Base-by-base conservation (phyloP, 2,888 invertebrate species). In the Mamestra brassicae region DNA sequence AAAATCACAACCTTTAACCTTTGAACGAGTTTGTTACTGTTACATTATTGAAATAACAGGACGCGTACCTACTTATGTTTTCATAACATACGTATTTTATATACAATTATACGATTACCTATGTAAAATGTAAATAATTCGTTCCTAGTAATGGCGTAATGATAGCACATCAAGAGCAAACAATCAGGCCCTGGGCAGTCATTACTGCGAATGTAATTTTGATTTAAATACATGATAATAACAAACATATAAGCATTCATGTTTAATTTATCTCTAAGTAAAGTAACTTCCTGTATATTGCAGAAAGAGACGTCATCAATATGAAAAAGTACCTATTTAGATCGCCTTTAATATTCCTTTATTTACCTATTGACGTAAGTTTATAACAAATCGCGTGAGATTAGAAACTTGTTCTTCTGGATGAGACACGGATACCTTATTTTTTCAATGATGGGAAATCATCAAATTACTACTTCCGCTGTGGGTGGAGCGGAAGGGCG, bases 211-310 rank as follows among this genome's bases (percentile, higher is more conserved):
- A 34, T 68, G 45, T 8, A 60, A 47, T 36, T 55, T 6, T 36
- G 36, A 67, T 54, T 67, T 71, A 13, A 13, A 15, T 66, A 69
- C 45, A 47, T 47, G 15, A 68, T 57, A 26, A 26, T 47, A 38
- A 26, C 36, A 26, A 11, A 47, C 17, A 3, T 26, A 4, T 26
- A 4, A 15, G 64, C 2, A 52, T 2, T 68, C 11, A 47, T 36
- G 2, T n/a, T 47, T 55, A 71, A 71, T 70, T 10, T 71, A 58
- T 50, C 0, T 26, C 38, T 17, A 34, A 55, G 38, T 68, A 57
- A 36, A 54, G n/a, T 13, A 4, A 34, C 34, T 57, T 71, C 55
- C 45, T 13, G 67, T 15, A 36, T 3, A n/a, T 34, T 45, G 45
- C n/a, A 13, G 34, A 6, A 34, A 34, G 17, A 45, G 45, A n/a